Percentiles rank a stretch among this genome's conserved stretches.
These are phyloP conservation scores for Crypturellus tataupa DNA, from an alignment of 2,797 vertebrate genomes.

Conservation along the genomic window DNA sequence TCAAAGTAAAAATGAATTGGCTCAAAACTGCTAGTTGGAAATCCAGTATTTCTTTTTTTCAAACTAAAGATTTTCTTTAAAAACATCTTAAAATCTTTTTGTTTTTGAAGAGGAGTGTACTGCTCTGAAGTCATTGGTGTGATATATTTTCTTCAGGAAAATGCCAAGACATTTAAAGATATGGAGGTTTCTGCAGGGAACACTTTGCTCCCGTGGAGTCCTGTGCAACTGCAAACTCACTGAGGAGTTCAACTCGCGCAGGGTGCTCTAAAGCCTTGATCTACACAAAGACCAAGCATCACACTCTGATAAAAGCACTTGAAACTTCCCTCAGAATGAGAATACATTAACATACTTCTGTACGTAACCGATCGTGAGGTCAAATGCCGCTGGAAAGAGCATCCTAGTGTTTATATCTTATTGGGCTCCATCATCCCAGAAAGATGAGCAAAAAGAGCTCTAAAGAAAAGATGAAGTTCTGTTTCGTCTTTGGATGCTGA, in stretches of 20 bases:
- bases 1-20: neutral
- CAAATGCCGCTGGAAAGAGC: neutral
- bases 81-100: neutral
- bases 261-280: neutral
- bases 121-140: neutral
- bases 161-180: neutral
- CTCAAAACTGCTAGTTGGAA: neutral
- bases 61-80: rapidly evolving
- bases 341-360: neutral
- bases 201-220: neutral
- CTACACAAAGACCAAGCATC: neutral
- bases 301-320: neutral
- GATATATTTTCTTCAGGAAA: neutral
- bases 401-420: neutral
- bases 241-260: neutral
- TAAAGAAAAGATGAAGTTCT: neutral
- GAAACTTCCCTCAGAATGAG: neutral
- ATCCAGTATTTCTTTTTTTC: neutral
- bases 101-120: neutral
- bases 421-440: neutral
- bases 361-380: neutral
- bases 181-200: neutral
- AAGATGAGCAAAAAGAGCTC: neutral
- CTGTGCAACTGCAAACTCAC: neutral
- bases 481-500: neutral